Percentiles rank a stretch among this genome's conserved stretches.
Evolutionary conservation across 2,113 vertebrate genomes (phyloP).

Genomic region (Neogale vison): DNA sequence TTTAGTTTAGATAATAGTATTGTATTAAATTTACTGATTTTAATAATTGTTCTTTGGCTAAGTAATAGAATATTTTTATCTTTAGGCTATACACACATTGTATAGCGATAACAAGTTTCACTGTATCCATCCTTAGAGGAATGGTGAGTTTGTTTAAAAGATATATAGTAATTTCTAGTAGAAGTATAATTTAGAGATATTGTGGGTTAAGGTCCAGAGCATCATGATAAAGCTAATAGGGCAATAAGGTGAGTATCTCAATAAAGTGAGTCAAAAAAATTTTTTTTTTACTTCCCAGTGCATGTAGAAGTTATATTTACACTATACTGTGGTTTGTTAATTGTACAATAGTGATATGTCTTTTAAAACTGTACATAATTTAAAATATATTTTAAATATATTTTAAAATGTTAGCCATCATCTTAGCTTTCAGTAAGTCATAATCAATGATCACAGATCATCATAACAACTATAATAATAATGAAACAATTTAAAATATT

Average conservation of each 20-base stretch:
- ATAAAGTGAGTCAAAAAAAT: not conserved
- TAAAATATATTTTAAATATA: not conserved
- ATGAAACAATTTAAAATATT: not conserved
- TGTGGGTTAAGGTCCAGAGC: not conserved
- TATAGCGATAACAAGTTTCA: not conserved
- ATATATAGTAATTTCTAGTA: not conserved
- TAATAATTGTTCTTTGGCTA: not conserved
- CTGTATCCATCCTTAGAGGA: not conserved
- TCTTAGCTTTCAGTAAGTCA: not conserved
- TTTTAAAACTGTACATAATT: not conserved
- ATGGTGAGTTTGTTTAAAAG: not conserved
- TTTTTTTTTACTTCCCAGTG: not conserved
- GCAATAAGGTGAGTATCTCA: not conserved
- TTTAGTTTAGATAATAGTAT: not conserved
- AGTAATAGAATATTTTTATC: not conserved
- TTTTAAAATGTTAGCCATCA: not conserved
- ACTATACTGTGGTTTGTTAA: not conserved
- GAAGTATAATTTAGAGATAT: not conserved
- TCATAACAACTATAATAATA: not conserved
- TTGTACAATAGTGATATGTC: not conserved
- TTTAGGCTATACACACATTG: not conserved
- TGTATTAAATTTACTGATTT: not conserved
- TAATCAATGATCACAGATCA: not conserved
- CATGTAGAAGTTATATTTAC: not conserved
- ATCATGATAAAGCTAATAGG: not conserved